Evolutionary conservation across 2,888 invertebrate species (phyloP), one percentile per base, ranked within the genome.

Genomic region (Campoplex nolae): DNA sequence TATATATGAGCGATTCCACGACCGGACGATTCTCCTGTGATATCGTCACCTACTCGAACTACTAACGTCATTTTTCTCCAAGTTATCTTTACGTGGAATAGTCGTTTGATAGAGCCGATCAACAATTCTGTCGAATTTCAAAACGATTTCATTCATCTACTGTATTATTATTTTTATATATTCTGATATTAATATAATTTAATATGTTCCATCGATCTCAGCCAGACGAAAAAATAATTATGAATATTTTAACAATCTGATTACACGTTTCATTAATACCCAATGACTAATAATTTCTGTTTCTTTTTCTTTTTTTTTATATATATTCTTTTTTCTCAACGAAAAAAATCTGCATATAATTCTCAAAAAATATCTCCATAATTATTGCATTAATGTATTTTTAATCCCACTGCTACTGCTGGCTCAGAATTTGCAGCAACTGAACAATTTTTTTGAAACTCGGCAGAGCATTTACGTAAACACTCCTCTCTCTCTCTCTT

Each of bases 1-100:
- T 35, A 9, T 35, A 48, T 23, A 13, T 56, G 23, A 23, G n/a
- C 51, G 8, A 80, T 62, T 80, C 62, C 45, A 71, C 48, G 62
- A 13, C 23, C 38, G 45, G 35, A 80, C n/a, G 23, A 73, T 45
- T n/a, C 18, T 9, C 67, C 11, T 42, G 8, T 32, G 8, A 18
- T 23, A 23, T 42, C 42, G 9, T 78, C 11, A 77, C 23, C 8
- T 13, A 18, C 67, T 45, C 8, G 0, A 32, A 77, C 16, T 16
- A 8, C 28, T 16, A 23, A 4, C 9, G 28, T 28, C 3, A n/a
- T 54, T 74, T 56, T 74, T 38, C 11, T 7, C 54, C 28, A 42
- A 58, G 11, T 23, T 23, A 4, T 28, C 16, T 28, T 7, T 32
- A 1, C 62, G 32, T 62, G 1, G 6, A 32, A 62, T 32, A 62